Evolutionary conservation across 2,113 vertebrate species (phyloP).

Genomic region (Vulpes ferrilata): DNA sequence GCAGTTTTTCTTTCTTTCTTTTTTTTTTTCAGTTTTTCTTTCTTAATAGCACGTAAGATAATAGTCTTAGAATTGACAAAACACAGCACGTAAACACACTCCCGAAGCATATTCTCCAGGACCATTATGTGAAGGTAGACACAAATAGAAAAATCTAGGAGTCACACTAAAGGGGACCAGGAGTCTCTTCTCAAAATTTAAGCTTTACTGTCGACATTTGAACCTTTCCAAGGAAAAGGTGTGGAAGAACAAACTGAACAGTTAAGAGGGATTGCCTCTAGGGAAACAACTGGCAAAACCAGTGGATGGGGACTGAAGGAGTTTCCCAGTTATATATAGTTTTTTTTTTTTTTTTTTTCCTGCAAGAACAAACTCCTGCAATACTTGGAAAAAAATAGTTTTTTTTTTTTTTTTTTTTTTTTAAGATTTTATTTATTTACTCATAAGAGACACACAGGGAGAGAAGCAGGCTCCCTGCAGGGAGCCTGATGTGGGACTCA

Average conservation of each 20-base stretch:
- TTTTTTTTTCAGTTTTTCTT: slow-evolving; percentile 18
- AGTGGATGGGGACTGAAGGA: background rate
- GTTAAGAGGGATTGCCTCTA: background rate
- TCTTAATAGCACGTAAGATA: background rate
- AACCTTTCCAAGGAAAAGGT: background rate
- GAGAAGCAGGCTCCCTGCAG: too few relatives aligned
- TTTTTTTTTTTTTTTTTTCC: background rate
- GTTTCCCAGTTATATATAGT: background rate
- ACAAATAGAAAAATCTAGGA: background rate
- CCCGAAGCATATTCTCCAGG: background rate
- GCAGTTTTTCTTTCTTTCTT: background rate
- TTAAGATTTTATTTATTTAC: too few relatives aligned
- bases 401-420: too few relatives aligned
- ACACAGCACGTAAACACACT: background rate
- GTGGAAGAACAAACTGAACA: background rate
- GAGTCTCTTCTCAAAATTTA: background rate
- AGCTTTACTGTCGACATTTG: background rate
- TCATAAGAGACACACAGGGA: too few relatives aligned
- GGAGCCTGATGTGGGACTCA: too few relatives aligned
- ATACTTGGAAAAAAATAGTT: background rate
- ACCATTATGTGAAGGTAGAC: background rate
- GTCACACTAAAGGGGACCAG: background rate
- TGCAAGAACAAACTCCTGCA: background rate
- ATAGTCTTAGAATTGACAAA: background rate
- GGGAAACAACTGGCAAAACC: background rate